phyloP scores from a whole-genome alignment of 2,888 invertebrate genomes.

The Apamea monoglypha region DNA sequence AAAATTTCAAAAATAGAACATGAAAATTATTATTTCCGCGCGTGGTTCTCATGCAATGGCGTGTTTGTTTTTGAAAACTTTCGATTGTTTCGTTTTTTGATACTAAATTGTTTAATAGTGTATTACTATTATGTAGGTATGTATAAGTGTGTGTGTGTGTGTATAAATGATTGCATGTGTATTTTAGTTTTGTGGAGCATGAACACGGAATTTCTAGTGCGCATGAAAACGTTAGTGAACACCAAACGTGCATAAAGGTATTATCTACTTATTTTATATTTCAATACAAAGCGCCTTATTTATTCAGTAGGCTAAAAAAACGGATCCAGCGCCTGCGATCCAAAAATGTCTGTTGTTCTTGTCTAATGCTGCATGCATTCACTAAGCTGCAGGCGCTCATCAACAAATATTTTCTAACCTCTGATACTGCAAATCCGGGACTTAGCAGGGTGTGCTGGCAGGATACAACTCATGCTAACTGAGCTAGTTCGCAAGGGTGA shows the following conservation, averaged over 20 bases:
- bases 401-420: neutral
- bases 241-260: neutral
- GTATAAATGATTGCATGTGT: neutral
- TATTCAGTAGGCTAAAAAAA: neutral
- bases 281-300: neutral
- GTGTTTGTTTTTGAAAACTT: neutral
- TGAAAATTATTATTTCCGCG: neutral
- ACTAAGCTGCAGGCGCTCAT: slow-evolving; percentile 3
- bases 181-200: neutral
- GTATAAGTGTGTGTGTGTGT: neutral
- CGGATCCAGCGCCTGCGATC: neutral
- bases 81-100: neutral
- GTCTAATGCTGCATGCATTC: neutral
- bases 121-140: neutral
- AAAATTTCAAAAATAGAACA: slow-evolving; percentile 16
- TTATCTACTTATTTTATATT: neutral
- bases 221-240: neutral
- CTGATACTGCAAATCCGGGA: neutral
- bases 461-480: neutral
- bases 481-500: no score
- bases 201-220: neutral
- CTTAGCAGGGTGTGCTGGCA: neutral
- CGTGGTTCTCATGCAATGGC: neutral
- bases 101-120: neutral
- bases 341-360: neutral